phyloP scores from a whole-genome alignment of 2,113 vertebrate species.

The Rhadina sibilatrix region DNA sequence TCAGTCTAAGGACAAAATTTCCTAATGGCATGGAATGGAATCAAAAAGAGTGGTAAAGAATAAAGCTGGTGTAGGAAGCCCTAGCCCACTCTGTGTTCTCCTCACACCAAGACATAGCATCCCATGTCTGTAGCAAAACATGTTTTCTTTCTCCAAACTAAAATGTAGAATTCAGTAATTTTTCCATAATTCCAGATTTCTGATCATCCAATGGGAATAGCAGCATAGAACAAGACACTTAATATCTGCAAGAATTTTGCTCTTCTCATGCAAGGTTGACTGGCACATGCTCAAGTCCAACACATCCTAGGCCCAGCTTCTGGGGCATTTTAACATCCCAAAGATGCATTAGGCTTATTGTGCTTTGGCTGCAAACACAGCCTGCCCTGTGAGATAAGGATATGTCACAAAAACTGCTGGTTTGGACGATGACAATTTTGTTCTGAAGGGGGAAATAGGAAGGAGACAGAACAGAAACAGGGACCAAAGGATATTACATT shows the following conservation, averaged over 20 bases:
- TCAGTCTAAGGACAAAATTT: not conserved
- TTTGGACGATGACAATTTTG: not conserved
- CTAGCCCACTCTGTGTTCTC: not conserved
- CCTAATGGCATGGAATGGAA: not conserved
- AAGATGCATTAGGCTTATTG: not conserved
- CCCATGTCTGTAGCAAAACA: not conserved
- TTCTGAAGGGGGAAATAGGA: not conserved
- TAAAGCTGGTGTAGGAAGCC: not conserved
- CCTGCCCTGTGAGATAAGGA: not conserved
- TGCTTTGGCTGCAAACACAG: not conserved
- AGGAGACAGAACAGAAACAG: not conserved
- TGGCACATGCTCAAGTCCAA: not conserved
- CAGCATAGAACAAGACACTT: not conserved
- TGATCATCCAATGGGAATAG: not conserved
- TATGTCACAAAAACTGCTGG: not conserved
- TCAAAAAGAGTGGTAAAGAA: not conserved
- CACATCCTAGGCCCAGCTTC: not conserved
- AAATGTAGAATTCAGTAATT: not conserved
- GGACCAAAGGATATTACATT: not conserved
- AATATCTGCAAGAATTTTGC: not conserved
- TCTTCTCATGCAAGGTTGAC: not conserved
- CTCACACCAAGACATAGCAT: not conserved
- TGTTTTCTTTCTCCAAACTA: not conserved
- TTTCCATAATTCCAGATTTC: not conserved
- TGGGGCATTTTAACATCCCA: not conserved